A percentile compares a stretch with the other conserved stretches of the same genome.
phyloP scores from a whole-genome alignment of 37 sponge, comb jelly and placozoan genomes.

The Theonella swinhoei region DNA sequence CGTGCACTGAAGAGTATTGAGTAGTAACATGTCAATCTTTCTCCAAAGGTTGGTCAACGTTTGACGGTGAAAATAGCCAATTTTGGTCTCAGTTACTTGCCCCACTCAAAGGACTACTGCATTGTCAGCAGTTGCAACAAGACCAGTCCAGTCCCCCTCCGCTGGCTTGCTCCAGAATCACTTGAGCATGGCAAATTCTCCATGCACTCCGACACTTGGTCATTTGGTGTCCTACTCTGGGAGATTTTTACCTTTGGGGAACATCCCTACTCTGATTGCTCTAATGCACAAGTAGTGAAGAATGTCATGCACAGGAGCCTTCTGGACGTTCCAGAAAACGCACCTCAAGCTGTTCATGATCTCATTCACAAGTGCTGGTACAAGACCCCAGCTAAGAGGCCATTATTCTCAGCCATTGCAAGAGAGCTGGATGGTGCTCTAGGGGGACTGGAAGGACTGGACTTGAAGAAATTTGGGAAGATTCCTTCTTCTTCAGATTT shows the following conservation, averaged over 20 bases:
- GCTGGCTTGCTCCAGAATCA: slow-evolving; percentile 75
- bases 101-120: slow-evolving; percentile 67
- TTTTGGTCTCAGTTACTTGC: slow-evolving; percentile 64
- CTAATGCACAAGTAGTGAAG: slow-evolving; percentile 52
- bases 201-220: slow-evolving; percentile 66
- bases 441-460: not conserved
- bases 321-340: slow-evolving; percentile 36
- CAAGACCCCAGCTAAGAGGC: slow-evolving; percentile 32
- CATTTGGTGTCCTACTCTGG: slow-evolving; percentile 71
- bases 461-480: not conserved
- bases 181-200: slow-evolving; percentile 57
- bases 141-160: slow-evolving; percentile 50
- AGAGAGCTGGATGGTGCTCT: slow-evolving; percentile 6
- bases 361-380: slow-evolving; percentile 65
- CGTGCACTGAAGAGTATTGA: not conserved
- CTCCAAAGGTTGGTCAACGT: slow-evolving; percentile 51
- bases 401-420: slow-evolving; percentile 11
- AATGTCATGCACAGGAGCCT: slow-evolving; percentile 18
- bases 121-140: slow-evolving; percentile 32
- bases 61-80: slow-evolving; percentile 71
- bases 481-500: not conserved
- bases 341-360: slow-evolving; percentile 38
- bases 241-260: slow-evolving; percentile 57
- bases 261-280: slow-evolving; percentile 44
- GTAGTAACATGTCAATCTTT: not conserved